Conservation (phyloP, 2,797 vertebrate species). For the Xenopus petersii region DNA sequence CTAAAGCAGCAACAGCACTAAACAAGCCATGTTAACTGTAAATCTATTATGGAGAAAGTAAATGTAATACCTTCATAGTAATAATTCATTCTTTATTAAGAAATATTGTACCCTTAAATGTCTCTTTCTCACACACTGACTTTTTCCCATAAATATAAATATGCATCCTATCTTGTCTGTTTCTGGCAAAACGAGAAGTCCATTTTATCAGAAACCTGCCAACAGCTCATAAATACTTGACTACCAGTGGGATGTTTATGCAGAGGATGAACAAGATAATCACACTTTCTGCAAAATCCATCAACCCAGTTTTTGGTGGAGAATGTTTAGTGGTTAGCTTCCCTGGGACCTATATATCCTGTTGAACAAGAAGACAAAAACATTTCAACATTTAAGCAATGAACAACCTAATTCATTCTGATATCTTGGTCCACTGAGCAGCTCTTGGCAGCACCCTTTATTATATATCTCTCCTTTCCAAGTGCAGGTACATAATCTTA, state of each 20-base stretch:
- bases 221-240: constrained; percentile 39
- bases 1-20: too few relatives aligned
- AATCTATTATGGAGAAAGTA: too few relatives aligned
- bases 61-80: too few relatives aligned
- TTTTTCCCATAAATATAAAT: not conserved
- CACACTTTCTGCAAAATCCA: constrained; percentile 34
- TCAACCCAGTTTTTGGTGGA: constrained; percentile 18
- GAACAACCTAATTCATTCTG: constrained; percentile 28
- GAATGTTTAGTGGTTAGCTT: constrained; percentile 33
- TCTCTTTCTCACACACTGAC: not conserved
- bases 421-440: constrained; percentile 23
- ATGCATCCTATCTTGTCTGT: constrained; percentile 29
- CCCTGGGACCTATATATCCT: constrained; percentile 36
- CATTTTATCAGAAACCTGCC: constrained; percentile 29
- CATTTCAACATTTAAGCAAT: constrained; percentile 30
- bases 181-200: constrained; percentile 11
- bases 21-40: too few relatives aligned
- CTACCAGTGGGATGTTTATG: constrained; percentile 32
- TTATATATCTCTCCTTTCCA: constrained; percentile 17
- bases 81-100: too few relatives aligned
- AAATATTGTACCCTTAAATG: too few relatives aligned
- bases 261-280: constrained; percentile 38
- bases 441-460: constrained; percentile 24
- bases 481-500: constrained; percentile 27
- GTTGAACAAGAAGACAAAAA: constrained; percentile 18